Evolutionary conservation across 2,113 vertebrate species (phyloP).

Genomic region (Pangasianodon gigas): DNA sequence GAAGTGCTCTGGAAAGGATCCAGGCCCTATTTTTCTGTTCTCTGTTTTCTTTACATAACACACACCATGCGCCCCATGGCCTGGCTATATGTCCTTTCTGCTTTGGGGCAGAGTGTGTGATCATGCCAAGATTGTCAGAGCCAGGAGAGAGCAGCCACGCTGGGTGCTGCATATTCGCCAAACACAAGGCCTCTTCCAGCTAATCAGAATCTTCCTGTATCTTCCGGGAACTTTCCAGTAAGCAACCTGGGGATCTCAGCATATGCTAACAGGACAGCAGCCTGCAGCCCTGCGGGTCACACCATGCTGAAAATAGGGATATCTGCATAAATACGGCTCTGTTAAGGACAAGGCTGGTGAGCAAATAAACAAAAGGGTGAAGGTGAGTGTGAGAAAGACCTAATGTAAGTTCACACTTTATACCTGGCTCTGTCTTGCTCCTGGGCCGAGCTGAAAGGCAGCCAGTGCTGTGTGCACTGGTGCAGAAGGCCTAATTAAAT

Average conservation of each 20-base stretch:
- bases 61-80: slow-evolving; percentile 55
- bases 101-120: slow-evolving; percentile 34
- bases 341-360: neutral
- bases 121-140: slow-evolving; percentile 38
- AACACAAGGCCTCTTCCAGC: slow-evolving; percentile 50
- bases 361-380: neutral
- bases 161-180: slow-evolving; percentile 40
- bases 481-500: slow-evolving; percentile 79
- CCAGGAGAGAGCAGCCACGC: slow-evolving; percentile 37
- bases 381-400: slow-evolving; percentile 2
- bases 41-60: slow-evolving; percentile 72
- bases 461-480: slow-evolving; percentile 71
- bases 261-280: slow-evolving; percentile 72
- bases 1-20: slow-evolving; percentile 69
- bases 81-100: slow-evolving; percentile 32
- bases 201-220: slow-evolving; percentile 13
- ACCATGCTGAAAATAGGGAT: slow-evolving; percentile 68
- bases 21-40: slow-evolving; percentile 76
- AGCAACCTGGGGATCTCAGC: slow-evolving; percentile 50
- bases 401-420: slow-evolving; percentile 28
- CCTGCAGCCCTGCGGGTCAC: slow-evolving; percentile 64
- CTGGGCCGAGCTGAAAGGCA: slow-evolving; percentile 54
- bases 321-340: slow-evolving; percentile 41
- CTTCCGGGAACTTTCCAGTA: slow-evolving; percentile 14
- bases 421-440: slow-evolving; percentile 50